Evolutionary conservation across 2,888 invertebrate species (phyloP).

Genomic region (Corythucha ciliata): DNA sequence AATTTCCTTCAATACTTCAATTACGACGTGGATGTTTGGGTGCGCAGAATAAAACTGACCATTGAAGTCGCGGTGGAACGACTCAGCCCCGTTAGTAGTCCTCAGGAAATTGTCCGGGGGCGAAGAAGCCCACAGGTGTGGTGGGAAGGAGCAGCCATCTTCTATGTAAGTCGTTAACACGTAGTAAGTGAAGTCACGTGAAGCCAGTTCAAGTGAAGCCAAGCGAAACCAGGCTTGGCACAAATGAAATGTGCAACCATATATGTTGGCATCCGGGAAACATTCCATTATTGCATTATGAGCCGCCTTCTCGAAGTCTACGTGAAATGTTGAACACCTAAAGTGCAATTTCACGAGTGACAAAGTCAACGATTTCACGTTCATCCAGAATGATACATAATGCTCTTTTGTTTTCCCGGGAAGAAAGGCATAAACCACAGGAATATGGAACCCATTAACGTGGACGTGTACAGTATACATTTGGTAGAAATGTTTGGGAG

Average conservation of each 20-base stretch:
- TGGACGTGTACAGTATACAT: conserved; percentile 14
- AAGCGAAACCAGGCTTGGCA: conserved; percentile 4
- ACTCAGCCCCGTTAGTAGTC: background rate
- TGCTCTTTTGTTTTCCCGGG: conserved; percentile 10
- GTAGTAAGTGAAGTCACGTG: conserved; percentile 1
- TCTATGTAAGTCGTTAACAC: conserved; percentile 8
- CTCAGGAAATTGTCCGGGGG: background rate
- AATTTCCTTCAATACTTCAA: conserved; percentile 9
- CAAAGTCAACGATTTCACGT: conserved; percentile 15
- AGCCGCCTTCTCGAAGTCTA: conserved; percentile 6
- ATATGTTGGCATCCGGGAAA: conserved; percentile 13
- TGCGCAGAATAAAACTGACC: background rate
- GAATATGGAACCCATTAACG: conserved; percentile 10
- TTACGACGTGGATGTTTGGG: background rate
- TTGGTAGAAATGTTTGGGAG: conserved; percentile 15
- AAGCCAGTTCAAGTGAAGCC: background rate
- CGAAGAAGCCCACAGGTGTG: background rate
- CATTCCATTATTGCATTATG: conserved; percentile 11
- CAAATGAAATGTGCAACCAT: conserved; percentile 1
- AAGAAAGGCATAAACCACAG: conserved; percentile 11
- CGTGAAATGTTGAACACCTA: conserved; percentile 14
- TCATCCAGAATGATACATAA: conserved; percentile 16
- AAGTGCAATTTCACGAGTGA: conserved; percentile 8
- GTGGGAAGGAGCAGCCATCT: conserved; percentile 31
- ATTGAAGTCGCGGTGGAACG: background rate